Percentiles rank a stretch among this genome's conserved stretches.
Conservation (phyloP, 1,140 invertebrate species). For the Tetramorium alpestre region DNA sequence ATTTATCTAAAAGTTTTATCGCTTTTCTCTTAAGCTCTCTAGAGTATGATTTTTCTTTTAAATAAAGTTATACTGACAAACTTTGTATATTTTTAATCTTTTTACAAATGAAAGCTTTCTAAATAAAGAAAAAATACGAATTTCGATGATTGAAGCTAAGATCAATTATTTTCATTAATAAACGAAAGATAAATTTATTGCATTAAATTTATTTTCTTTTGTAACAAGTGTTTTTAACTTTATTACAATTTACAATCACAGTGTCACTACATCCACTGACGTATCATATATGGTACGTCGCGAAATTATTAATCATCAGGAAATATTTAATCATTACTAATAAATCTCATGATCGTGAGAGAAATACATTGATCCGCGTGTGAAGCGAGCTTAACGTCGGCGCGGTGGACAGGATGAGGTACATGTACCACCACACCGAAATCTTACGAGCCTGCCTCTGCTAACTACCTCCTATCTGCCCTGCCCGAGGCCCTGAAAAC, state of each 20-base stretch:
- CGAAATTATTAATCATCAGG: neutral
- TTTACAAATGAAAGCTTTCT: neutral
- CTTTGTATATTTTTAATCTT: neutral
- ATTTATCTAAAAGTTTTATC: neutral
- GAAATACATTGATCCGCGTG: conserved; percentile 47
- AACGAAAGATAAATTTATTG: neutral
- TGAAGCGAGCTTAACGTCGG: conserved; percentile 75
- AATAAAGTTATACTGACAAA: neutral
- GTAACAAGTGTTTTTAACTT: neutral
- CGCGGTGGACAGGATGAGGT: conserved; percentile 82
- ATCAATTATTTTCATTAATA: neutral
- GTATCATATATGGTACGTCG: neutral
- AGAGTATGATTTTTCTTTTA: neutral
- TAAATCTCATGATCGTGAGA: neutral
- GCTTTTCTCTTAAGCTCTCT: neutral
- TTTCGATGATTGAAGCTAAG: neutral
- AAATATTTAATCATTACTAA: conserved; percentile 16
- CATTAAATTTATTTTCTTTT: neutral
- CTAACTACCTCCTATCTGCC: conserved; percentile 83
- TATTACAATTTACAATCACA: neutral
- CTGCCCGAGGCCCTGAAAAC: conserved; percentile 83
- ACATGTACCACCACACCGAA: conserved; percentile 80
- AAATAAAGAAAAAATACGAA: neutral
- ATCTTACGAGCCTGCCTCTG: conserved; percentile 82
- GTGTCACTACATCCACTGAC: neutral